A percentile compares a stretch with the other conserved stretches of the same genome.
Conservation (phyloP, 2,113 vertebrate species). For the Anarrhichthys ocellatus region DNA sequence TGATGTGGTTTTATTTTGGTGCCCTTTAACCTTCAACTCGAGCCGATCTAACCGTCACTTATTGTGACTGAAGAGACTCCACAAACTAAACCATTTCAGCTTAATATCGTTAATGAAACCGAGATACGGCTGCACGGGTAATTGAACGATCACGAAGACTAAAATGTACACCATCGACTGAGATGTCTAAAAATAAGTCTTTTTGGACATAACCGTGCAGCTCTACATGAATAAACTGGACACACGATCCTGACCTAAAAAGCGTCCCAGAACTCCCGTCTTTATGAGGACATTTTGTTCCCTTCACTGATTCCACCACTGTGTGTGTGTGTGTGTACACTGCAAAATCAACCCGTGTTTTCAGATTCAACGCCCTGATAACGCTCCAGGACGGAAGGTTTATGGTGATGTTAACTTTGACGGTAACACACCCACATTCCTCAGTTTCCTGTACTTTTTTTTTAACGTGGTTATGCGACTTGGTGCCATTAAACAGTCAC, state of each 20-base stretch:
- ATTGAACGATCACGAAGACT: too few relatives aligned
- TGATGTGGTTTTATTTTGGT: neutral
- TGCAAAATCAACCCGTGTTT: neutral
- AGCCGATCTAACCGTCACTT: neutral
- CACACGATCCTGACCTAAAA: neutral
- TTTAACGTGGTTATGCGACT: neutral
- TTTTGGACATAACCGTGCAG: too few relatives aligned
- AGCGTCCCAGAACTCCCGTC: neutral
- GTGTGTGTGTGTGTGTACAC: neutral
- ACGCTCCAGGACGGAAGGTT: too few relatives aligned
- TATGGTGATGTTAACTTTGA: neutral
- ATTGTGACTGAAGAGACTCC: neutral
- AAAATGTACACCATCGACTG: too few relatives aligned
- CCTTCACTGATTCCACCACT: neutral
- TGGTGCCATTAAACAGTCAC: neutral
- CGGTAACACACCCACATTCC: conserved; percentile 28
- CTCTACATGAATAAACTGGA: too few relatives aligned
- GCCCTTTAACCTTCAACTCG: neutral
- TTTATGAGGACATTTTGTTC: neutral
- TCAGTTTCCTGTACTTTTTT: neutral
- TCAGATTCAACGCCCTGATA: neutral
- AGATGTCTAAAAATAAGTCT: too few relatives aligned
- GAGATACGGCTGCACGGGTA: too few relatives aligned
- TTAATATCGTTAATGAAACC: too few relatives aligned
- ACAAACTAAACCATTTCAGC: too few relatives aligned